Conservation (phyloP, 1,140 invertebrate genomes). For the Cyclargus thomasi region DNA sequence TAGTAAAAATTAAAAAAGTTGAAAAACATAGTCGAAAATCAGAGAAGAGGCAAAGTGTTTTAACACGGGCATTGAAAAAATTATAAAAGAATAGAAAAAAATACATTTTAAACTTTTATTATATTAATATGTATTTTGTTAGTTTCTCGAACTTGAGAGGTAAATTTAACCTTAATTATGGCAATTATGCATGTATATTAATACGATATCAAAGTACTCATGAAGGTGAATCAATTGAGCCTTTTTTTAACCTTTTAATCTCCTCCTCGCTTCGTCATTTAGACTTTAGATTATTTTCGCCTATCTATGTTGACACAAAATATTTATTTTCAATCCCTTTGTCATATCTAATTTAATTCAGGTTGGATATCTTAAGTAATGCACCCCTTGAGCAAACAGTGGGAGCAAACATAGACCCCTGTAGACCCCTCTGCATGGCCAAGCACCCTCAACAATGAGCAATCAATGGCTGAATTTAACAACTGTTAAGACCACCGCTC, state of each 20-base stretch:
- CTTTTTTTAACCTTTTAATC: too few relatives aligned
- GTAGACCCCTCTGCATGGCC: slow-evolving; percentile 40
- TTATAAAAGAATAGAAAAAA: too few relatives aligned
- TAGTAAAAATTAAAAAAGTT: background rate
- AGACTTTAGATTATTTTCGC: background rate
- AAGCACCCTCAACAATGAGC: slow-evolving; percentile 51
- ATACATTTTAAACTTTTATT: too few relatives aligned
- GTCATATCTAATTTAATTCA: slow-evolving; percentile 46
- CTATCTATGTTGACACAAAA: background rate
- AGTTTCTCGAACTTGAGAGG: too few relatives aligned
- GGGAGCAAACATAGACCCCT: slow-evolving; percentile 40
- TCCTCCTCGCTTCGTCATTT: too few relatives aligned
- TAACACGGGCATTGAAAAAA: too few relatives aligned
- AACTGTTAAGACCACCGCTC: slow-evolving; percentile 38
- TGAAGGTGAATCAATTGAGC: too few relatives aligned
- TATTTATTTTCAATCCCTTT: slow-evolving; percentile 21
- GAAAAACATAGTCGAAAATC: background rate
- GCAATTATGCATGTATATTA: too few relatives aligned
- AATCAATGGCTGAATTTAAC: slow-evolving; percentile 69
- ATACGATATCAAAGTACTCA: too few relatives aligned
- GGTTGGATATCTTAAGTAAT: slow-evolving; percentile 47
- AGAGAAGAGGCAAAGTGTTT: too few relatives aligned
- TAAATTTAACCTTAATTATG: too few relatives aligned
- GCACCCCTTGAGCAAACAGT: slow-evolving; percentile 53
- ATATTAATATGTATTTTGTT: too few relatives aligned